A percentile compares a stretch with the other conserved stretches of the same genome.
Conservation (phyloP, 2,797 vertebrate genomes). For the Protosalanx chinensis region DNA sequence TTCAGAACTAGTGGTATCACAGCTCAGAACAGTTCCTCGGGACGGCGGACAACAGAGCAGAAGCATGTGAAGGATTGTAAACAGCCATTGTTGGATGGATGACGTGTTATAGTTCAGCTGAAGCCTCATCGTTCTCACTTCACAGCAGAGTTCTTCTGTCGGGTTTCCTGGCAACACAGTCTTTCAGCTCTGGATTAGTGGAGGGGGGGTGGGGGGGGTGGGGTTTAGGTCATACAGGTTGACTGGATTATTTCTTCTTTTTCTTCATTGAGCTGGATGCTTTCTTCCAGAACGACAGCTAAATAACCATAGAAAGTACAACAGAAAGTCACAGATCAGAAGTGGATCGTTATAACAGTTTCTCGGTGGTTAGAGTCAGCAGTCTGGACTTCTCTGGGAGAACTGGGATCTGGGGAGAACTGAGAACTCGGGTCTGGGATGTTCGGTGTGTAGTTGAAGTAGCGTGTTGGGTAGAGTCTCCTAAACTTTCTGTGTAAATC, state of each 20-base stretch:
- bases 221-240: no score
- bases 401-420: no score
- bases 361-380: no score
- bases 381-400: background rate
- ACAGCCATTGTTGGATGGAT: slow-evolving; percentile 19
- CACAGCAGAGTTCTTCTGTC: slow-evolving; percentile 9
- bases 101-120: slow-evolving; percentile 27
- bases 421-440: background rate
- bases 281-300: no score
- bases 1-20: slow-evolving; percentile 20
- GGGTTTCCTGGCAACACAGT: slow-evolving; percentile 6
- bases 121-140: slow-evolving; percentile 30
- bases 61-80: slow-evolving; percentile 32
- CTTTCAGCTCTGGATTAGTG: background rate
- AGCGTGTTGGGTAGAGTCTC: background rate
- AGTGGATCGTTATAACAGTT: no score
- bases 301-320: background rate
- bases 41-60: slow-evolving; percentile 13
- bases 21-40: slow-evolving; percentile 7
- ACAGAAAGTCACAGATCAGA: no score
- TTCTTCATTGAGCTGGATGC: no score
- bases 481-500: no score
- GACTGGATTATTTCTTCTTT: no score
- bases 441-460: slow-evolving; percentile 17
- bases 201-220: no score